Percentiles rank a stretch among this genome's conserved stretches.
Conservation (phyloP, 2,888 invertebrate genomes). For the Gastracanthus pulcherrimus region DNA sequence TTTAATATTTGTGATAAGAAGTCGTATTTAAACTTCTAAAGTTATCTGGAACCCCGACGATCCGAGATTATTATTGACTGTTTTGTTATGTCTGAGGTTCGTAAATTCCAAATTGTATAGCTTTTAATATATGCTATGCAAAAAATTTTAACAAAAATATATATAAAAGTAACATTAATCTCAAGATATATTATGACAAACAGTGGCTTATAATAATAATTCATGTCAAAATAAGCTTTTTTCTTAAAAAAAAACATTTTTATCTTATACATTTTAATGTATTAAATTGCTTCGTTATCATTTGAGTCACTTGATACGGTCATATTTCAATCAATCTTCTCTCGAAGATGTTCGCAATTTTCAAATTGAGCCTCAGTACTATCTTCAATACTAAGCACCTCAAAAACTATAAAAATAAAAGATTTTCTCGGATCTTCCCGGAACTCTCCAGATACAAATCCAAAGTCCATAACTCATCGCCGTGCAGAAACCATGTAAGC, state of each 20-base stretch:
- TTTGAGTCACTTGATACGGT: no score
- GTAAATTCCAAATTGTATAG: neutral
- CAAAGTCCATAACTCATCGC: neutral
- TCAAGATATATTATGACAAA: no score
- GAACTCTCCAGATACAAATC: neutral
- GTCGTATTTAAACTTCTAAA: neutral
- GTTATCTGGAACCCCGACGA: neutral
- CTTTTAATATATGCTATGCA: neutral
- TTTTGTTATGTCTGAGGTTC: neutral
- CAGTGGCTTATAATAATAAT: no score
- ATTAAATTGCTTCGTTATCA: no score
- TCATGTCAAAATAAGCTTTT: no score
- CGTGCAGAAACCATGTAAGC: neutral
- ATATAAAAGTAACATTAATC: no score
- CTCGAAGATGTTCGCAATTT: no score
- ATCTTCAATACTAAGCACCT: neutral
- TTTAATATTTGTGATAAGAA: no score
- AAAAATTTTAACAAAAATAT: no score
- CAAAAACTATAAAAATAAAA: neutral
- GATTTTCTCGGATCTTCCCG: neutral
- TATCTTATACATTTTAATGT: no score
- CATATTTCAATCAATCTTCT: no score
- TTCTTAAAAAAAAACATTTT: no score
- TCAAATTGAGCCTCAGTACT: neutral
- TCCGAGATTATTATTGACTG: neutral